These are phyloP conservation scores for Oceanodroma leucorhoa DNA, from an alignment of 2,797 vertebrate species.

Conservation along the genomic window DNA sequence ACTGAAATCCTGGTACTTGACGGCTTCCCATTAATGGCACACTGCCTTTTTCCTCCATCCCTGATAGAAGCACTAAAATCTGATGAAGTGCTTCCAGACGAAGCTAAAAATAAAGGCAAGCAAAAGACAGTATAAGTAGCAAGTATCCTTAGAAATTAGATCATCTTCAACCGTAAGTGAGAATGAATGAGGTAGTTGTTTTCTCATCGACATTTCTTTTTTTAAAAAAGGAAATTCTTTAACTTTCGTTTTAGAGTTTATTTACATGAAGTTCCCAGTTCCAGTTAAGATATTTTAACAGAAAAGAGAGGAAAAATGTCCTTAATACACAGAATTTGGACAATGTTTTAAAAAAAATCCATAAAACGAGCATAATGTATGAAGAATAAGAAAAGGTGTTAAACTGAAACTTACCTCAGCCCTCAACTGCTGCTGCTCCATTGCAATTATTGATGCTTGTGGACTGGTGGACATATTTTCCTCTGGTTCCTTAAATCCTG, in stretches of 20 bases:
- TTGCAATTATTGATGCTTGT: conserved; percentile 89
- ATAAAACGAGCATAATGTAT: neutral
- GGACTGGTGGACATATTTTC: conserved; percentile 95
- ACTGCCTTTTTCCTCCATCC: conserved; percentile 96
- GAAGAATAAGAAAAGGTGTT: neutral
- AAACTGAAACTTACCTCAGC: conserved; percentile 84
- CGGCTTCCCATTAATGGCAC: conserved; percentile 73
- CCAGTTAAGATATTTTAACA: neutral
- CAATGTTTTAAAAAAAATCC: neutral
- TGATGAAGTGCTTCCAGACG: conserved; percentile 96
- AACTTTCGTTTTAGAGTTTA: neutral
- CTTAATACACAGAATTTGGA: neutral
- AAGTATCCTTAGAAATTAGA: neutral
- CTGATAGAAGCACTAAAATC: conserved; percentile 92
- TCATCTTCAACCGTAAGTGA: neutral
- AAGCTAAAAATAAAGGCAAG: conserved; percentile 76
- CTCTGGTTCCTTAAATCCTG: conserved; percentile 94
- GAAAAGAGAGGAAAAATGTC: neutral
- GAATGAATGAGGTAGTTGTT: neutral
- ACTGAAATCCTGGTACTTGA: conserved; percentile 84
- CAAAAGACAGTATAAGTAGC: neutral
- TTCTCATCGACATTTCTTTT: accelerated
- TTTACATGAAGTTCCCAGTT: neutral
- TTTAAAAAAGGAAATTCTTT: neutral
- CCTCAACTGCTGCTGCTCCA: conserved; percentile 94